Percentiles rank a stretch among this genome's conserved stretches.
Conservation (phyloP, 2,797 vertebrate species). For the Oreortyx pictus region DNA sequence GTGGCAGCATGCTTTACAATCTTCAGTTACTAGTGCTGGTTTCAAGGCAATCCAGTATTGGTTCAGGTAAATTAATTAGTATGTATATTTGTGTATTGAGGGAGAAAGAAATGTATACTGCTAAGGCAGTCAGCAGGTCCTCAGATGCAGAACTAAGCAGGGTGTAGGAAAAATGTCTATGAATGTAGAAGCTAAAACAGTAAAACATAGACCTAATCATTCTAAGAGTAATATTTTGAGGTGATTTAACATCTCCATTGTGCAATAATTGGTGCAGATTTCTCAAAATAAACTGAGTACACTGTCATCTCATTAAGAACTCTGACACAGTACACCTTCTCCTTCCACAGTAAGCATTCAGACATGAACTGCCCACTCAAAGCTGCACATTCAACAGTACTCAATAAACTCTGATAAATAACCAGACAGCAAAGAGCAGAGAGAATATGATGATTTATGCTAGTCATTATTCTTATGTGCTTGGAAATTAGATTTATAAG, state of each 20-base stretch:
- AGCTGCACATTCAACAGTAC: background rate
- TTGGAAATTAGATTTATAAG: background rate
- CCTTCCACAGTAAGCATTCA: background rate
- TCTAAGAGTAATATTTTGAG: background rate
- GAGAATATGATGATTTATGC: background rate
- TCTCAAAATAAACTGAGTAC: background rate
- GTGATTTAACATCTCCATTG: background rate
- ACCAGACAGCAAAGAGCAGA: background rate
- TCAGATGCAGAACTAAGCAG: background rate
- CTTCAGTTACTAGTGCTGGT: background rate
- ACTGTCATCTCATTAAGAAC: background rate
- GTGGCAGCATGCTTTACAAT: background rate
- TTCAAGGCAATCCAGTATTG: background rate
- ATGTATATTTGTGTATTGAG: background rate
- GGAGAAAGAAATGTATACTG: background rate
- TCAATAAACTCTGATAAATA: rapidly evolving
- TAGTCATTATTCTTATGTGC: background rate
- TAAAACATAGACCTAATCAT: background rate
- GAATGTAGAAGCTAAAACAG: background rate
- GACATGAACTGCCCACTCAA: background rate
- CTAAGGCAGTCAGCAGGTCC: background rate
- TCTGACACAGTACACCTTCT: background rate
- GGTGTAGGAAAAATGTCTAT: background rate
- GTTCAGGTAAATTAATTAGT: background rate
- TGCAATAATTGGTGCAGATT: background rate